Evolutionary conservation across 2,113 vertebrate species (phyloP), one percentile per base, ranked within the genome.

Genomic region (Limnothrissa miodon): DNA sequence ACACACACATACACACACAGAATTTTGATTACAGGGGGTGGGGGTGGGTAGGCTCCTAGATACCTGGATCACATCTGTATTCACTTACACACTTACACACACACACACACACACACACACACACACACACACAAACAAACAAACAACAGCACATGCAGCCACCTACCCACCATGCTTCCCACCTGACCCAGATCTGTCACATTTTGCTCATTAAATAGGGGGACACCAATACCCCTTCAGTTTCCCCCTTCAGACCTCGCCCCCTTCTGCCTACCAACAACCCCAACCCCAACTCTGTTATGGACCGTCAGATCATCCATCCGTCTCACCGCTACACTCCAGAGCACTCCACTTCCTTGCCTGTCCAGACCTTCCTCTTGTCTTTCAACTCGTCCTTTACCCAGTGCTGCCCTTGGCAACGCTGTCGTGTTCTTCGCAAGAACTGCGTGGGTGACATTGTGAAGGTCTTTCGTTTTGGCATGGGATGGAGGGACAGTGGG

Each of bases 101-200:
- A 46, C 66, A 78, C 45, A 87, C 84, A 82, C 45, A 83, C 45
- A 79, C 42, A 82, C 81, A 78, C 81, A 90, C 87, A 81, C 81
- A 66, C 66, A 78, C 29, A 42, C 46, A 48, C 13, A 23, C 82
- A 82, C 46, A 82, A 80, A 78, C 46, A 59, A 23, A 39, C 80
- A 59, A 78, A 33, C 19, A 29, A 44, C 51, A 84, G 59, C 81
- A 81, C 42, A 23, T 33, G 42, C 1, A 13, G 11, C 48, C 17
- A 23, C 29, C 66, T 83, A 78, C 46, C 44, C 82, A 86, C 29
- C 84, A 66, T 81, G 45, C 81, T 59, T 90, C 81, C 53, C 70
- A 66, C 85, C 82, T 83, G 89, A 86, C 87, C 83, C 78, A 74
- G 87, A 90, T 89, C 85, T 88, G 85, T 89, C 90, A 87, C 79